Conservation (phyloP, 2,888 invertebrate species). For the Oxytorus armatus region DNA sequence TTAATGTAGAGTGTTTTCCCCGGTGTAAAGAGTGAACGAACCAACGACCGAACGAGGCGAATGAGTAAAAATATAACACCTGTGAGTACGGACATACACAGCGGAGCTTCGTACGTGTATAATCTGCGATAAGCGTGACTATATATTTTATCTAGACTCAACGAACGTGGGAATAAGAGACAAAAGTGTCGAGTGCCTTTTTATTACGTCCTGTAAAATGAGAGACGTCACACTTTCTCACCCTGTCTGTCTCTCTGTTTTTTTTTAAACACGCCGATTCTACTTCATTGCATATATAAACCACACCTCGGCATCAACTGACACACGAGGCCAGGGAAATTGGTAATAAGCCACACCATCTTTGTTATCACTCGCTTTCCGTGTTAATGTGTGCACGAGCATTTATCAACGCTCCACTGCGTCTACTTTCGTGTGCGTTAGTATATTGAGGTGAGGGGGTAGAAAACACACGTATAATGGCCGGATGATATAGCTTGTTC, state of each 20-base stretch:
- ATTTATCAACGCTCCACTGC: conserved; percentile 1
- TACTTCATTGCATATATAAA: background rate
- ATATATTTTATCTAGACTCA: conserved; percentile 3
- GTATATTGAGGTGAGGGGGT: conserved; percentile 11
- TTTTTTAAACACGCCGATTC: conserved; percentile 3
- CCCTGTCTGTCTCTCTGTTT: conserved; percentile 1
- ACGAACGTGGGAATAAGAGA: conserved; percentile 27
- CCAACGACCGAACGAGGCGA: conserved; percentile 26
- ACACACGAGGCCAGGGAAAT: conserved; percentile 49
- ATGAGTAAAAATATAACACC: conserved; percentile 52
- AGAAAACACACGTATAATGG: conserved; percentile 35
- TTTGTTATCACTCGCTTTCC: conserved; percentile 20
- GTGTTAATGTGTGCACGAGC: conserved; percentile 19
- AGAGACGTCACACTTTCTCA: conserved; percentile 4
- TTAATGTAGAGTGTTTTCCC: conserved; percentile 47
- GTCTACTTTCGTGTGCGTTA: background rate
- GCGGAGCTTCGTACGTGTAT: background rate
- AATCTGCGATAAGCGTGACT: background rate
- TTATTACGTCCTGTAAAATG: conserved; percentile 41
- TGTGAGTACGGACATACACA: conserved; percentile 15
- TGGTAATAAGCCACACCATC: conserved; percentile 53
- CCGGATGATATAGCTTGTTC: conserved; percentile 44
- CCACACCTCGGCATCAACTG: conserved; percentile 21
- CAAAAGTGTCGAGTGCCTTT: conserved; percentile 57
- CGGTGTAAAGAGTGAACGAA: conserved; percentile 33